Evolutionary conservation across 2,797 vertebrate species (phyloP).

Genomic region (Cossypha heuglini): DNA sequence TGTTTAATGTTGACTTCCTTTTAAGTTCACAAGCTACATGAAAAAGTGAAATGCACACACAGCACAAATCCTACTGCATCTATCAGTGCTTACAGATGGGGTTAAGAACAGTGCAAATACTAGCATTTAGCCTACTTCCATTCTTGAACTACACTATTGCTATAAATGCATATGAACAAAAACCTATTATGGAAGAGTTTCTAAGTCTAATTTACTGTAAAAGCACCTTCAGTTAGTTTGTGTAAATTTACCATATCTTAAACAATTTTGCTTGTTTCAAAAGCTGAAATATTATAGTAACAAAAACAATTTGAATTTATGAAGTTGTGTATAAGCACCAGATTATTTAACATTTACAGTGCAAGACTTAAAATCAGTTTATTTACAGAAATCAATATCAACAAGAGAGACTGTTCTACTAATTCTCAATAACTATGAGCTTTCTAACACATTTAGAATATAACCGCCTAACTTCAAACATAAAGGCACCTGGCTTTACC

Average conservation of each 20-base stretch:
- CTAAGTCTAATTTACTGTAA: constrained; percentile 8
- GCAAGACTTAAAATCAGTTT: background rate
- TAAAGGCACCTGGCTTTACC: constrained; percentile 18
- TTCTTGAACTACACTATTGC: constrained; percentile 34
- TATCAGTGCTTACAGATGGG: background rate
- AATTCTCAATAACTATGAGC: background rate
- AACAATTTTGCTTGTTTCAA: constrained; percentile 13
- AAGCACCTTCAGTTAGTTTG: constrained; percentile 46
- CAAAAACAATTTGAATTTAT: background rate
- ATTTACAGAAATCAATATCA: background rate
- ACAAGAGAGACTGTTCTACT: background rate
- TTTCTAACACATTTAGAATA: background rate
- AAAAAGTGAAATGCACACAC: constrained; percentile 9
- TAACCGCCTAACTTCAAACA: background rate
- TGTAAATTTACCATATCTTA: background rate
- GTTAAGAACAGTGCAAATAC: constrained; percentile 14
- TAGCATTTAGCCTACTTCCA: background rate
- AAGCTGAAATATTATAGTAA: background rate
- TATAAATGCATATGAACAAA: background rate
- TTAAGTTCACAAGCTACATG: background rate
- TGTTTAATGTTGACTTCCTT: background rate
- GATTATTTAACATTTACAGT: constrained; percentile 11
- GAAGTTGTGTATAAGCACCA: constrained; percentile 9
- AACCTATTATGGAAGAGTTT: background rate
- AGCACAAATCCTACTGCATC: background rate